A percentile compares a stretch with the other conserved stretches of the same genome.
phyloP scores from a whole-genome alignment of 2,888 invertebrate genomes.

The Chelonus formosanus region DNA sequence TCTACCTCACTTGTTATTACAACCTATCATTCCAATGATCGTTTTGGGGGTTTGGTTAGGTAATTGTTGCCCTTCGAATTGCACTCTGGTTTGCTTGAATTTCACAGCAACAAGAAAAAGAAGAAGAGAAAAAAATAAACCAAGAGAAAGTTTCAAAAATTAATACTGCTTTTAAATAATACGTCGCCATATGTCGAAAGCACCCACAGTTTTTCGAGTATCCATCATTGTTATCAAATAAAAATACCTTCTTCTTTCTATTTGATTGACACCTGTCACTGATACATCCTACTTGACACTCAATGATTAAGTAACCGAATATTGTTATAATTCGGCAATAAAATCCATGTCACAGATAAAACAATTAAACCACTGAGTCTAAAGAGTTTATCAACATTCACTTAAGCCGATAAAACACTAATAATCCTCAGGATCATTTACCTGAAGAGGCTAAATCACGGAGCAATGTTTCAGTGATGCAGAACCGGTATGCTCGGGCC shows the following conservation, averaged over 20 bases:
- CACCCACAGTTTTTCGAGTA: not conserved
- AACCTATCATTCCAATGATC: constrained; percentile 45
- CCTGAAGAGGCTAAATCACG: constrained; percentile 14
- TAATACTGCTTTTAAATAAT: not conserved
- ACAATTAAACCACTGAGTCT: not conserved
- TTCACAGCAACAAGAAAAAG: too few species aligned
- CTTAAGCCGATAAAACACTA: not conserved
- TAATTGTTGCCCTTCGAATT: constrained; percentile 40
- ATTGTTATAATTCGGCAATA: too few species aligned
- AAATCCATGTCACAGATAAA: not conserved
- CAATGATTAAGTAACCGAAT: too few species aligned
- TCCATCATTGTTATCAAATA: too few species aligned
- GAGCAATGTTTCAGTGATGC: constrained; percentile 36
- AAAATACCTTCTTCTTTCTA: too few species aligned
- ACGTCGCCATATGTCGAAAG: not conserved
- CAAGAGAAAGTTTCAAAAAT: not conserved
- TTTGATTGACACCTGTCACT: too few species aligned
- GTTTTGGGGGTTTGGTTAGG: constrained; percentile 37
- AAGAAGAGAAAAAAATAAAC: not conserved
- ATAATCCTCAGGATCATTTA: too few species aligned
- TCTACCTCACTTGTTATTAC: constrained; percentile 39
- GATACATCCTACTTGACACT: too few species aligned
- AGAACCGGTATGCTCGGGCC: constrained; percentile 46
- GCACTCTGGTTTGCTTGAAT: constrained; percentile 8
- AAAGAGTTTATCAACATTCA: not conserved